phyloP scores from a whole-genome alignment of 2,888 invertebrate species.

The Trimorus sp. region DNA sequence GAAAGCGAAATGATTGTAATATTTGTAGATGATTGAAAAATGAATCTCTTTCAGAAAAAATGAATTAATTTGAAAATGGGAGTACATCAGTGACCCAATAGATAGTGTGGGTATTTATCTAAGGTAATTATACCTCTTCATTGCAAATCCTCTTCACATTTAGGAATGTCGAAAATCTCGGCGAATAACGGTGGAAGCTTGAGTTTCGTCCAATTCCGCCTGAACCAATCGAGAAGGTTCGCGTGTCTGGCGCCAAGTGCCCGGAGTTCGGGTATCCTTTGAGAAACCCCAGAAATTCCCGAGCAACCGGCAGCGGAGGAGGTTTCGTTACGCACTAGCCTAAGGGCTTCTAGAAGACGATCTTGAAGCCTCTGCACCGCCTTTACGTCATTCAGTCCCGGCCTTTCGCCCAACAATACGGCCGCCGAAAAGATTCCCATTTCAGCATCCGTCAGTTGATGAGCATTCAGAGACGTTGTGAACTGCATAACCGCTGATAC shows the following conservation, averaged over 20 bases:
- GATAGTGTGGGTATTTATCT: not conserved
- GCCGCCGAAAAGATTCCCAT: slow-evolving; percentile 93
- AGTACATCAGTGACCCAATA: too few species aligned
- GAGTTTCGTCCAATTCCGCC: slow-evolving; percentile 92
- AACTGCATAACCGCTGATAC: slow-evolving; percentile 91
- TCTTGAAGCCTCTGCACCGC: slow-evolving; percentile 91
- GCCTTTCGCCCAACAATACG: slow-evolving; percentile 91
- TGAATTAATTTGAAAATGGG: too few species aligned
- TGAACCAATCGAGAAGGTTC: slow-evolving; percentile 94
- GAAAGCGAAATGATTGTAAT: too few species aligned
- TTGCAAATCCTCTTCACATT: slow-evolving; percentile 87
- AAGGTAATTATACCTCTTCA: slow-evolving; percentile 72
- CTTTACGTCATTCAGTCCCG: slow-evolving; percentile 90
- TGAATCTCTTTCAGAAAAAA: too few species aligned
- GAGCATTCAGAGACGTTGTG: slow-evolving; percentile 87
- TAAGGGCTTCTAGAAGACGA: slow-evolving; percentile 92
- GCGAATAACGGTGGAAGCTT: slow-evolving; percentile 96
- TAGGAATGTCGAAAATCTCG: slow-evolving; percentile 98
- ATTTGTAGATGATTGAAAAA: too few species aligned
- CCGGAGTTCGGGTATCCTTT: slow-evolving; percentile 89
- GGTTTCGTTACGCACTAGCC: slow-evolving; percentile 82
- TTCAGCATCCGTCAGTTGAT: slow-evolving; percentile 94
- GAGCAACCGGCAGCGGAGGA: slow-evolving; percentile 77
- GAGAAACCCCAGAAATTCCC: slow-evolving; percentile 81
- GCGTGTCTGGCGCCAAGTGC: slow-evolving; percentile 92